These are phyloP conservation scores for Bedellia somnulentella DNA, from an alignment of 2,888 invertebrate species.

Conservation along the genomic window DNA sequence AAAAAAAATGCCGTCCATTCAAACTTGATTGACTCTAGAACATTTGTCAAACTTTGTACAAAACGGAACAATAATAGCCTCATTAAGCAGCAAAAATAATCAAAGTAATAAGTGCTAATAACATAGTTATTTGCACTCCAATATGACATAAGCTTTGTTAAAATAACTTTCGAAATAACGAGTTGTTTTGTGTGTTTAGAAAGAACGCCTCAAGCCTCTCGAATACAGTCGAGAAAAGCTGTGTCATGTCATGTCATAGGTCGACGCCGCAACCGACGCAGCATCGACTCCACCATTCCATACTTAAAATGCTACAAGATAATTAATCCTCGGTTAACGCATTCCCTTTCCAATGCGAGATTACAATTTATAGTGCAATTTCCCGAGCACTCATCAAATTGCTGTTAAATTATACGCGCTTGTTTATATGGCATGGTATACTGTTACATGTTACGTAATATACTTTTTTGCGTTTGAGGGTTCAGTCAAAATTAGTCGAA, in stretches of 20 bases:
- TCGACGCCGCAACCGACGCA: constrained; percentile 25
- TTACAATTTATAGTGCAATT: constrained; percentile 1
- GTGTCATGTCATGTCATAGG: constrained; percentile 25
- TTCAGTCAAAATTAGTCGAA: too few relatives aligned
- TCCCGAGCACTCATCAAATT: constrained; percentile 1
- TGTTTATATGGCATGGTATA: too few relatives aligned
- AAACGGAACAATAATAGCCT: too few relatives aligned
- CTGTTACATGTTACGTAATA: too few relatives aligned
- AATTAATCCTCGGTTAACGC: constrained; percentile 33
- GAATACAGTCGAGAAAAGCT: constrained; percentile 35
- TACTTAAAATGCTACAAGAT: constrained; percentile 23
- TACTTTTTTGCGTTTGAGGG: too few relatives aligned
- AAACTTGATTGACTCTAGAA: too few relatives aligned
- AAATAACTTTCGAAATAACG: constrained; percentile 39
- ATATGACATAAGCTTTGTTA: constrained; percentile 14
- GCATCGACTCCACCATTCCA: constrained; percentile 24
- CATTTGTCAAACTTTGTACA: too few relatives aligned
- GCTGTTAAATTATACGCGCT: constrained; percentile 1
- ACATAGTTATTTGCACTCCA: too few relatives aligned
- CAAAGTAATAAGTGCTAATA: too few relatives aligned
- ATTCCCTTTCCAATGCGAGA: constrained; percentile 3
- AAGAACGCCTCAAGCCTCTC: constrained; percentile 28
- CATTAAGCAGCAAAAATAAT: too few relatives aligned
- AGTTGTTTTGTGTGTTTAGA: constrained; percentile 23
- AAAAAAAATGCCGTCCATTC: too few relatives aligned